Base-by-base conservation (phyloP, 2,113 vertebrate genomes). In the Cygnus atratus region DNA sequence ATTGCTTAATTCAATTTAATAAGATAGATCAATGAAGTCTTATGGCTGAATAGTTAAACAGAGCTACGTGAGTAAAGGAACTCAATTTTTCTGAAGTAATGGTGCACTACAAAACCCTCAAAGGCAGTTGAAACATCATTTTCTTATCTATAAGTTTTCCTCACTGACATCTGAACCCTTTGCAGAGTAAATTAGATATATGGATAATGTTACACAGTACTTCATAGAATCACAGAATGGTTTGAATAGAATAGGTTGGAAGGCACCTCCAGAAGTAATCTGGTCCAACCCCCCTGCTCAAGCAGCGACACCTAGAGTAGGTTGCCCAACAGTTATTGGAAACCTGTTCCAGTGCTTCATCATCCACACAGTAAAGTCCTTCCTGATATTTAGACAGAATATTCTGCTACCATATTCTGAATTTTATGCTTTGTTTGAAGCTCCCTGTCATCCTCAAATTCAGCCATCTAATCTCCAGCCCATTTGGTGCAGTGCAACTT, bases 391-490 rank as follows among this genome's bases (percentile, higher is more conserved):
- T 29, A 41, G 62, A 29, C 62, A 65, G 37, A 41, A 65, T 41
- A 65, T 65, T 41, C 62, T 65, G 37, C 22, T 35, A 62, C 57
- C 22, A 33, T 19, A 74, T 10, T 29, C 14, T 54, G 37, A 85
- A 63, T 79, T 90, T 67, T 59, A 48, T 3, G 29, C 48, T 72
- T 85, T 79, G 12, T 58, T 88, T 90, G 39, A 58, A 50, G 43
- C 4, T 65, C 21, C 11, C 10, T 80, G 39, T 20, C 28, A 28
- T 61, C 18, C 24, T 46, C 37, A 72, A 24, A 65, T 68, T 65
- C 39, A 65, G 2, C 35, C n/a, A 0, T 9, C 15, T 55, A 67
- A 76, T 65, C 54, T n/a, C 37, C 3, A 57, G 21, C 2, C 5
- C 76, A 68, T n/a, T 16, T 22, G 20, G 21, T 2, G 7, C 50